Conservation (phyloP, 2,797 vertebrate species). For the Hemitrygon akajei region DNA sequence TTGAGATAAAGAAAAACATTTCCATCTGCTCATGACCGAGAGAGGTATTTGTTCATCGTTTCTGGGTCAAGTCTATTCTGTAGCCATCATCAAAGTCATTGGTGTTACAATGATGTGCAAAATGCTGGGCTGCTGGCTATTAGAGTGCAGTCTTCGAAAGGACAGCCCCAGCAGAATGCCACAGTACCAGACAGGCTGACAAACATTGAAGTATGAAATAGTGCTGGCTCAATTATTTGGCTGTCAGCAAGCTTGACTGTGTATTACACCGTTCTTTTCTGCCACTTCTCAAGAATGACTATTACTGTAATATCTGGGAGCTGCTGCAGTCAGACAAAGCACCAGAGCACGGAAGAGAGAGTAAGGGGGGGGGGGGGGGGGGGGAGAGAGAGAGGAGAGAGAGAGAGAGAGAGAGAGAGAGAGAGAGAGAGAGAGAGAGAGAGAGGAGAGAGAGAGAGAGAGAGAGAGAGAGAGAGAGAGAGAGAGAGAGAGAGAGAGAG, state of each 20-base stretch:
- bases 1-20: neutral
- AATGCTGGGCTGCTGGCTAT: neutral
- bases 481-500: neutral
- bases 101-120: neutral
- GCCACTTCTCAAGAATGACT: slow-evolving; percentile 11
- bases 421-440: neutral
- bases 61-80: neutral
- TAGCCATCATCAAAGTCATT: neutral
- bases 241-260: neutral
- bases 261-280: neutral
- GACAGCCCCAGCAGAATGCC: neutral
- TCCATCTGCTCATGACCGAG: neutral
- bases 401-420: neutral
- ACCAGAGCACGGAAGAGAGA: neutral
- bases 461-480: neutral
- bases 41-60: neutral
- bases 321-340: slow-evolving; percentile 1
- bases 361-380: too few relatives aligned
- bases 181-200: neutral
- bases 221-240: neutral
- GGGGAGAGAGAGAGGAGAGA: neutral
- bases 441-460: neutral
- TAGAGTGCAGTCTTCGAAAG: neutral
- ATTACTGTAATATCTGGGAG: neutral
- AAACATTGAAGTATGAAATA: neutral